These are phyloP conservation scores for Andrena chrysosceles DNA, from an alignment of 2,888 invertebrate genomes.

Conservation along the genomic window DNA sequence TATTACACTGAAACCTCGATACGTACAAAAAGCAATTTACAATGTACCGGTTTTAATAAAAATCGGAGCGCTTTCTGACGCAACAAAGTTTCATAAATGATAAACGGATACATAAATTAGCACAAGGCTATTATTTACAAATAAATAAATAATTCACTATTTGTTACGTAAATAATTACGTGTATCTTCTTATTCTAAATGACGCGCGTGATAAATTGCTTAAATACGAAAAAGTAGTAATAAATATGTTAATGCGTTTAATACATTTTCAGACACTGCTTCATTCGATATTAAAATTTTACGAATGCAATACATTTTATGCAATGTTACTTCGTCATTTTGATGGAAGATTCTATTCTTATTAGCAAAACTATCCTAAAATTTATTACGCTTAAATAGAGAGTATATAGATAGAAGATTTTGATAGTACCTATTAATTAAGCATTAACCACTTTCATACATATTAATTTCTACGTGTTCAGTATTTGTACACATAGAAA, in stretches of 20 bases:
- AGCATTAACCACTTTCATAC: too few species aligned
- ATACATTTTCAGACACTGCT: too few species aligned
- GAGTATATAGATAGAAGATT: too few species aligned
- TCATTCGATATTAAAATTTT: too few species aligned
- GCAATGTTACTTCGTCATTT: too few species aligned
- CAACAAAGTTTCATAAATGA: constrained; percentile 26
- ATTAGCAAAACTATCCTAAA: too few species aligned
- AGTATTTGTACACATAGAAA: constrained; percentile 11
- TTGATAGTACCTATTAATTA: too few species aligned
- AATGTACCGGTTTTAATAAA: not conserved
- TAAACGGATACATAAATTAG: constrained; percentile 16
- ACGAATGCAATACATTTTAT: too few species aligned
- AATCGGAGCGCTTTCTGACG: constrained; percentile 19
- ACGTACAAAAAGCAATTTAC: constrained; percentile 34
- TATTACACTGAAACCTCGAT: constrained; percentile 32
- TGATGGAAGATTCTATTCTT: too few species aligned
- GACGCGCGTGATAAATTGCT: not conserved
- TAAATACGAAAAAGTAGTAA: not conserved
- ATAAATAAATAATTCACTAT: not conserved
- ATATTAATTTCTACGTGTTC: too few species aligned
- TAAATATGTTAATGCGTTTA: too few species aligned
- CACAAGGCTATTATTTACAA: constrained; percentile 43
- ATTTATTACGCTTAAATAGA: too few species aligned
- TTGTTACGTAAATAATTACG: not conserved
- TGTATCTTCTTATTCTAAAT: not conserved